Evolutionary conservation across 2,113 vertebrate genomes (phyloP), one percentile per base, ranked within the genome.

Genomic region (Silurus meridionalis): DNA sequence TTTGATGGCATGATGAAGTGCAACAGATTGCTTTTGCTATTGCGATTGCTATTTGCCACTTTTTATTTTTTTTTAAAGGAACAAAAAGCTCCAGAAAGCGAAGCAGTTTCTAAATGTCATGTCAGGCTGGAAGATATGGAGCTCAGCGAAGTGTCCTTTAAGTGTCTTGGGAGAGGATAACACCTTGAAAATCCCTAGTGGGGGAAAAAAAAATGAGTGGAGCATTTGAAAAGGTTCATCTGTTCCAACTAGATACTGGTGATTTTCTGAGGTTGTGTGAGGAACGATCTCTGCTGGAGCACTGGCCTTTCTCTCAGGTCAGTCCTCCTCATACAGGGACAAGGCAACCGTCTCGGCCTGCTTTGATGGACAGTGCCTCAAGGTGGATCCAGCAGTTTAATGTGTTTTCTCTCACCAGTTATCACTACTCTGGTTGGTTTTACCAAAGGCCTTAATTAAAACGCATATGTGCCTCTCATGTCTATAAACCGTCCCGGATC

Each of bases 11-110:
- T 79, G 90, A 88, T 87, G 89, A 86, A 89, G 92, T 91, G 89
- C 91, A 90, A 92, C 91, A 90, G 91, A 91, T 91, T 86, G 72
- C 64, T 79, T 86, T 94, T 37, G 72, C 64, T 79, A 86, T 94
- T 37, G 72, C 64, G 77, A 86, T 94, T 78, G 93, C 4, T 52
- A 37, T 37, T 37, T 37, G 13, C 13, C 13, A 13, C 13, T 57
- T 57, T 94, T 91, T 80, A 85, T 91, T 93, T 74, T 37, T 79
- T 89, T 55, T 87, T 8, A 37, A 37, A 37, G 21, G 86, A 93
- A 91, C 92, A 91, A 93, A 88, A 87, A 88, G 74, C 55, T 6
- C 69, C 52, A 75, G 87, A 83, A 89, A 89, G 84, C 84, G 60
- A 77, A 87, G 88, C 21, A 8, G 83, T 91, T 86, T 89, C 85